Percentiles rank a stretch among this genome's conserved stretches.
These are phyloP conservation scores for Lasioglossum malachurum DNA, from an alignment of 2,888 invertebrate genomes.

Conservation along the genomic window DNA sequence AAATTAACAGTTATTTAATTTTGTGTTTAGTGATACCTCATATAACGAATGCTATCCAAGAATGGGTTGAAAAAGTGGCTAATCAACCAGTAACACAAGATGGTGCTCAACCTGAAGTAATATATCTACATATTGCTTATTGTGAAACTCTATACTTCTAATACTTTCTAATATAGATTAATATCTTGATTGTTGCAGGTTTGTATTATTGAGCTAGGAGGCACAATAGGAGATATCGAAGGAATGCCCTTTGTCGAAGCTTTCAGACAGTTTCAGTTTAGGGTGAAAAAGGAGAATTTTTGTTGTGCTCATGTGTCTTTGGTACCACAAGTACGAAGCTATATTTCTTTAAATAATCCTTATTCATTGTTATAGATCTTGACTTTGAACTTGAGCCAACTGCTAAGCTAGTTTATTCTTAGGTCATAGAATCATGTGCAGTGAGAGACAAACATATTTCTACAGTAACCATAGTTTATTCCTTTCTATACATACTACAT, in stretches of 20 bases:
- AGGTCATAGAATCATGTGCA: slow-evolving; percentile 47
- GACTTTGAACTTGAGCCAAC: slow-evolving; percentile 69
- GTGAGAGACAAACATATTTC: slow-evolving; percentile 1
- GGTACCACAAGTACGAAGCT: slow-evolving; percentile 91
- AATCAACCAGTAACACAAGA: slow-evolving; percentile 92
- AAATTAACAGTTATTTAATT: neutral
- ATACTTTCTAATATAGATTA: neutral
- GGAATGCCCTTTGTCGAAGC: slow-evolving; percentile 99
- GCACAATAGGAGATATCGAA: slow-evolving; percentile 99
- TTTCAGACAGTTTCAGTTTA: slow-evolving; percentile 98
- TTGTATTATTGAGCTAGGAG: slow-evolving; percentile 97
- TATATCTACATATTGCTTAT: slow-evolving; percentile 25
- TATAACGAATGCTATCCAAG: slow-evolving; percentile 98
- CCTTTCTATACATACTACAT: neutral
- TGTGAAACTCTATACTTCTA: neutral
- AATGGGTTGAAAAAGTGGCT: slow-evolving; percentile 98
- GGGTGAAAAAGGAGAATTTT: slow-evolving; percentile 96
- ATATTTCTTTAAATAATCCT: slow-evolving; percentile 61
- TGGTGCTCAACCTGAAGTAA: slow-evolving; percentile 88
- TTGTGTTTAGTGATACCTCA: slow-evolving; percentile 95
- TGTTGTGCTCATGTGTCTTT: slow-evolving; percentile 98
- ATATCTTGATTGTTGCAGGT: slow-evolving; percentile 86
- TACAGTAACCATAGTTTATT: neutral
- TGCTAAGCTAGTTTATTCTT: slow-evolving; percentile 61
- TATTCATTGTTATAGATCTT: slow-evolving; percentile 29